These are phyloP conservation scores for Apolygus lucorum DNA, from an alignment of 1,140 invertebrate genomes.

Conservation along the genomic window DNA sequence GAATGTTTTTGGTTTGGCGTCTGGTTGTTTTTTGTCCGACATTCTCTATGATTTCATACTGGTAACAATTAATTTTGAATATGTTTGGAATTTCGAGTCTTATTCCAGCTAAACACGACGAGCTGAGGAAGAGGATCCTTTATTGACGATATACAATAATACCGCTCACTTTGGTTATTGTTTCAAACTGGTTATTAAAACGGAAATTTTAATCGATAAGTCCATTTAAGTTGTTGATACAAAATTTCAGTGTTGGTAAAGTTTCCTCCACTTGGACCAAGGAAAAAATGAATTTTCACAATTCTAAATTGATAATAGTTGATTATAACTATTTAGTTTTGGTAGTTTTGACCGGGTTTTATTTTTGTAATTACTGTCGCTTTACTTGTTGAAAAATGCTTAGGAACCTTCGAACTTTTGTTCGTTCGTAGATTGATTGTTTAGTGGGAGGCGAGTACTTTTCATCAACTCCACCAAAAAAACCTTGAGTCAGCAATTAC, in stretches of 20 bases:
- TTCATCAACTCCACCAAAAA: no score
- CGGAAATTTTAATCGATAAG: neutral
- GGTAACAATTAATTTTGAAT: neutral
- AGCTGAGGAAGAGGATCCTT: no score
- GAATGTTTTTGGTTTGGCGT: neutral
- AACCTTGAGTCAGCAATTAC: no score
- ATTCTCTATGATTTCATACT: neutral
- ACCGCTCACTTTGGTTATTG: neutral
- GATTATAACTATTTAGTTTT: neutral
- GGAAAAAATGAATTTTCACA: neutral
- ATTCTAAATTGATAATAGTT: neutral
- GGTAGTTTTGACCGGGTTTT: neutral
- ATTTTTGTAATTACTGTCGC: neutral
- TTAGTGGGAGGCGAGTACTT: no score
- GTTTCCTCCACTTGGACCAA: neutral
- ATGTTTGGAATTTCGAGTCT: neutral
- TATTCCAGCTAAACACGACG: no score
- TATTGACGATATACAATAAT: neutral
- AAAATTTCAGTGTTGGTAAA: neutral
- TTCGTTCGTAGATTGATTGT: no score
- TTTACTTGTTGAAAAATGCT: neutral
- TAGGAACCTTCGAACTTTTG: no score
- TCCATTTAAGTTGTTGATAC: neutral
- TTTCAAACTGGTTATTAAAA: neutral
- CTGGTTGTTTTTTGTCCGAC: neutral